phyloP scores from a whole-genome alignment of 2,888 invertebrate genomes.

The Spatulosminthurus flaviceps region DNA sequence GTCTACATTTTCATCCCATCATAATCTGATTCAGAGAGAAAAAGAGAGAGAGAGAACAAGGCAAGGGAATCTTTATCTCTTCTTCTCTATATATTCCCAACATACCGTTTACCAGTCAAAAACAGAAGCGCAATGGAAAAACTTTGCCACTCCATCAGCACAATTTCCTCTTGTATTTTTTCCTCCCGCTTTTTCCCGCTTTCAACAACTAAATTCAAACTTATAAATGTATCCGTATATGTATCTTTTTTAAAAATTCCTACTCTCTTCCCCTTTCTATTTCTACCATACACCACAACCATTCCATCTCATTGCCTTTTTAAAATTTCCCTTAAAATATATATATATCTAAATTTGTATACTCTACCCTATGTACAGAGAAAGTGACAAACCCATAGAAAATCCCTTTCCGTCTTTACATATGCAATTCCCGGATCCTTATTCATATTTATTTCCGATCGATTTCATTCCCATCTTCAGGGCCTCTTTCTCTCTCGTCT shows the following conservation, averaged over 20 bases:
- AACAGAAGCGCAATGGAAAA: constrained; percentile 13
- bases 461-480: constrained; percentile 8
- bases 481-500: background rate
- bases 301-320: no score
- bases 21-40: constrained; percentile 15
- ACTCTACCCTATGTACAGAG: no score
- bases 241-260: no score
- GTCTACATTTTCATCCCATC: constrained; percentile 24
- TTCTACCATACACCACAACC: no score
- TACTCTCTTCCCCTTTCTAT: no score
- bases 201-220: background rate
- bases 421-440: constrained; percentile 3
- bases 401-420: background rate
- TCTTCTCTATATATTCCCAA: background rate
- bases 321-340: no score
- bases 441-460: constrained; percentile 18
- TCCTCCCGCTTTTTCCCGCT: background rate
- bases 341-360: no score
- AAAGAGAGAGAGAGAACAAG: background rate
- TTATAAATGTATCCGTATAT: no score
- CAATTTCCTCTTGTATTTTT: background rate
- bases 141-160: constrained; percentile 18
- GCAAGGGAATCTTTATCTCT: background rate
- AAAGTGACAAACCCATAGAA: background rate
- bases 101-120: constrained; percentile 18